Percentiles rank a stretch among this genome's conserved stretches.
phyloP scores from a whole-genome alignment of 2,888 invertebrate genomes.

The Acrobasis suavella region DNA sequence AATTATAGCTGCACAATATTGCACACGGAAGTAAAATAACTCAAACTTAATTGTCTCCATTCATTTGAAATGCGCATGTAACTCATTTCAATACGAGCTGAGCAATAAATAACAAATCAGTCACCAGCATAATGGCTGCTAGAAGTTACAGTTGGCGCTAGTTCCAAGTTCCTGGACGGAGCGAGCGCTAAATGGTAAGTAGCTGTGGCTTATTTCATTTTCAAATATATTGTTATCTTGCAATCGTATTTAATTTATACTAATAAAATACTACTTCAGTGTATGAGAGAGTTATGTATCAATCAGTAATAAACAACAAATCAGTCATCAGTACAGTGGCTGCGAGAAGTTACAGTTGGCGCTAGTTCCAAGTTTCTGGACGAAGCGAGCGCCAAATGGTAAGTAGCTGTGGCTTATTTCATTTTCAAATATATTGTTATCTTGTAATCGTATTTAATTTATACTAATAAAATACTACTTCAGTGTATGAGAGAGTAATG shows the following conservation, averaged over 20 bases:
- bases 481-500: too few species aligned
- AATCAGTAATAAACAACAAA: constrained; percentile 68
- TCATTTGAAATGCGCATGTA: constrained; percentile 15
- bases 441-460: not conserved
- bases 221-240: not conserved
- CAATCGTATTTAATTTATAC: not conserved
- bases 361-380: constrained; percentile 63
- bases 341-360: constrained; percentile 71
- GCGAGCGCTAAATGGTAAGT: constrained; percentile 39
- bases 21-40: constrained; percentile 10
- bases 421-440: not conserved
- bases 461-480: too few species aligned
- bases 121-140: constrained; percentile 70
- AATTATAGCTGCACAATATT: not conserved
- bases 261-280: too few species aligned
- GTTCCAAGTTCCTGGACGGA: constrained; percentile 60
- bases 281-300: too few species aligned
- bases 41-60: constrained; percentile 7
- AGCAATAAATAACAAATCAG: constrained; percentile 76
- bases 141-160: constrained; percentile 68
- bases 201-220: constrained; percentile 19
- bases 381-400: constrained; percentile 35
- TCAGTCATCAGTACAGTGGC: constrained; percentile 72
- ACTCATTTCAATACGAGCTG: constrained; percentile 32
- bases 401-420: constrained; percentile 32